Percentiles rank a stretch among this genome's conserved stretches.
Evolutionary conservation across 2,888 invertebrate genomes (phyloP).

Genomic region (Branchipolynoe longqiensis): DNA sequence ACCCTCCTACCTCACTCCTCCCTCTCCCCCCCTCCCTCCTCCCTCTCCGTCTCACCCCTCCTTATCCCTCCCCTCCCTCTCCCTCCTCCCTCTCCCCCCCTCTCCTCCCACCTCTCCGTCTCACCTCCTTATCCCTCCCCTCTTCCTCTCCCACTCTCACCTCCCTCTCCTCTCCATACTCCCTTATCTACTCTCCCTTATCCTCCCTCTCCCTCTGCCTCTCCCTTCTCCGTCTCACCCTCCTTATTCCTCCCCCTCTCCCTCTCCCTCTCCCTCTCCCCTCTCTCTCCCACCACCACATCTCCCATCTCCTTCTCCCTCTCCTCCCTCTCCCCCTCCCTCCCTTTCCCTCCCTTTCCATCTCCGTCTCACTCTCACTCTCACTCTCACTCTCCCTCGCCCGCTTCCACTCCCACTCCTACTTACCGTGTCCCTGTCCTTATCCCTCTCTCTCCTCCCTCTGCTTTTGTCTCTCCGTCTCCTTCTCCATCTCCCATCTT

Average conservation of each 20-base stretch:
- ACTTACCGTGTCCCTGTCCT: neutral
- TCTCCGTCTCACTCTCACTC: neutral
- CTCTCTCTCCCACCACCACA: neutral
- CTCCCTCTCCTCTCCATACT: neutral
- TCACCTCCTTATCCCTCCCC: neutral
- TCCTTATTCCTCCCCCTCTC: neutral
- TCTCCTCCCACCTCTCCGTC: neutral
- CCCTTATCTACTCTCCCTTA: neutral
- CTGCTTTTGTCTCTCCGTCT: neutral
- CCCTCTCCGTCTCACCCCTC: neutral
- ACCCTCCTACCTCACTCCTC: neutral
- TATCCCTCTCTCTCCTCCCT: neutral
- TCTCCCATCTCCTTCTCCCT: neutral
- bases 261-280: neutral
- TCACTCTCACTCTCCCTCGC: neutral
- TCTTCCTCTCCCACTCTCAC: neutral
- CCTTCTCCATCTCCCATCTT: neutral
- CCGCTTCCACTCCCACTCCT: neutral
- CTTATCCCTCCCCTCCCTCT: neutral
- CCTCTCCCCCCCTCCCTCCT: neutral
- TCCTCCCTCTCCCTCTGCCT: neutral
- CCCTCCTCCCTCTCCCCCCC: neutral
- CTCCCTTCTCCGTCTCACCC: neutral
- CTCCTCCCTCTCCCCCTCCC: neutral
- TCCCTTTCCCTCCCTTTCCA: neutral